phyloP scores from a whole-genome alignment of 2,888 invertebrate species.

The Tenthredo mesomela region DNA sequence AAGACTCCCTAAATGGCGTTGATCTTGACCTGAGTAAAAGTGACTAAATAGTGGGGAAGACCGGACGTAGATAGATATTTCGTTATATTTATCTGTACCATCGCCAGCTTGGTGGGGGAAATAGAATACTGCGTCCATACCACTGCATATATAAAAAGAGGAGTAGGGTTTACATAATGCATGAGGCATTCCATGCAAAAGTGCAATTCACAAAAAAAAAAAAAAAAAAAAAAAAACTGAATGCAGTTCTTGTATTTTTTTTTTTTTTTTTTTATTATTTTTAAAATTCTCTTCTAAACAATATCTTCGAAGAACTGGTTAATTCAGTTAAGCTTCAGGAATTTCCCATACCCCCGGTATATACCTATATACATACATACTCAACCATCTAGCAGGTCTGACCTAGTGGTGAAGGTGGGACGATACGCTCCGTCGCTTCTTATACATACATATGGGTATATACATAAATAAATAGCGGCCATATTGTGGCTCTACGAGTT shows the following conservation, averaged over 20 bases:
- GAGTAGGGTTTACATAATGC: background rate
- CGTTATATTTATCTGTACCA: background rate
- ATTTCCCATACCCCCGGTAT: background rate
- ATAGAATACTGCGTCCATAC: background rate
- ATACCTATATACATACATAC: background rate
- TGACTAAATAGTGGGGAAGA: background rate
- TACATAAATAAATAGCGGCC: background rate
- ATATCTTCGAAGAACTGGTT: background rate
- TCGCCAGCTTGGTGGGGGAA: background rate
- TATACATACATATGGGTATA: background rate
- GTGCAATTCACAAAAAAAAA: background rate
- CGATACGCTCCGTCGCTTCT: background rate
- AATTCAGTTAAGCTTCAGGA: background rate
- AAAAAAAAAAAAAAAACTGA: background rate
- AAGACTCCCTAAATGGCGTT: background rate
- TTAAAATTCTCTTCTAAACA: background rate
- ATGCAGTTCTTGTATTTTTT: background rate
- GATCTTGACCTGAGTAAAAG: constrained; percentile 4
- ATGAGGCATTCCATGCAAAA: background rate
- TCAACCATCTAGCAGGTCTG: background rate
- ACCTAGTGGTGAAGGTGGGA: background rate
- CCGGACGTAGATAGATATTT: background rate
- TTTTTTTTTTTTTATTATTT: background rate
- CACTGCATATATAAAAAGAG: too few relatives aligned
- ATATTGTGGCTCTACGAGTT: background rate